phyloP scores from a whole-genome alignment of 92 coral and sea anemone species.

The Zoanthus sansibaricus region DNA sequence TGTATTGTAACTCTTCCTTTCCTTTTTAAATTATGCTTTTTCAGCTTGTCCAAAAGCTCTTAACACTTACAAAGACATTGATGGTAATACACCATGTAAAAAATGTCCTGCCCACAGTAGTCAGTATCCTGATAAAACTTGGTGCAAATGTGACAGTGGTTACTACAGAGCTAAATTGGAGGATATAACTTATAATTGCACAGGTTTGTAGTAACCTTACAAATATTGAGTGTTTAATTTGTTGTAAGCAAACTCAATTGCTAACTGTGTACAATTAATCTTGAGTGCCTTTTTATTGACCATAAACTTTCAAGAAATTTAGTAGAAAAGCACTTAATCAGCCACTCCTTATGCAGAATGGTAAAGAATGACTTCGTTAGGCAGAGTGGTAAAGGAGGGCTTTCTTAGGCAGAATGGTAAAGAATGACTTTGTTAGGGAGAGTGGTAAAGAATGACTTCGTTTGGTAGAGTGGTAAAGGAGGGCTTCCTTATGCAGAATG shows the following conservation, averaged over 20 bases:
- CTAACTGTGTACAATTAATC: no score
- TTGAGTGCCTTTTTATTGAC: no score
- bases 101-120: slow-evolving; percentile 30
- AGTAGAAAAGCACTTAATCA: no score
- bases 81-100: background rate
- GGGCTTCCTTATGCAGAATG: no score
- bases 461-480: no score
- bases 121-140: background rate
- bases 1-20: background rate
- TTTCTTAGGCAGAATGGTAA: no score
- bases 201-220: background rate
- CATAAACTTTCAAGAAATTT: no score
- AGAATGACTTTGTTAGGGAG: no score
- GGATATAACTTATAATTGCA: slow-evolving; percentile 7
- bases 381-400: no score
- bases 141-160: slow-evolving; percentile 19
- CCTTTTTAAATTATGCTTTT: background rate
- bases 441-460: no score
- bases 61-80: slow-evolving; percentile 14
- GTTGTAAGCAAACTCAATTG: background rate
- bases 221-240: background rate
- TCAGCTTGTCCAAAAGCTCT: slow-evolving; percentile 7
- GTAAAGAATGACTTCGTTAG: no score
- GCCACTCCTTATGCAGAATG: no score
- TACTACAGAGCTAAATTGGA: slow-evolving; percentile 11